Evolutionary conservation across 2,797 vertebrate genomes (phyloP), one percentile per base, ranked within the genome.

Genomic region (Epinephelus coioides): DNA sequence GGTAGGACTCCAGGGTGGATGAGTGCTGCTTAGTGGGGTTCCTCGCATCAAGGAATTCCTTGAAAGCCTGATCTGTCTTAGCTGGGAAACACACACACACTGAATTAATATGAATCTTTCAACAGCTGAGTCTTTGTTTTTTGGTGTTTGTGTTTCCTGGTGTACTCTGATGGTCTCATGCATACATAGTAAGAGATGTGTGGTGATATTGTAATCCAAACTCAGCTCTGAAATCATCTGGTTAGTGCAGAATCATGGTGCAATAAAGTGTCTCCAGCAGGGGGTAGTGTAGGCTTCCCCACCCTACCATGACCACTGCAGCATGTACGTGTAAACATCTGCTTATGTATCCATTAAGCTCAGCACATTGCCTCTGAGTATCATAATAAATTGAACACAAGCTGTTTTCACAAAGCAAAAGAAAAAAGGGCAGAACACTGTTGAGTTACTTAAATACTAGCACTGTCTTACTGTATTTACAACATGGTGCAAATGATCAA

Each of bases 11-110:
- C 91, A 99, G 91, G 1, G 98, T 99, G 82, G 97, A 98, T 0
- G 98, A 98, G 86, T 99, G 98, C 93, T 99, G 98, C 92, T 98
- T 98, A 70, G 97, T 98, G 71, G 97, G 98, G 88, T 99, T 99
- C 83, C 95, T 96, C 3, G 97, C 95, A 0, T 98, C 97, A 84
- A 99, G 94, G 85, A 99, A 99, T 53, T 97, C 95, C 92, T 97
- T 99, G 81, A 99, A 99, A 80, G 97, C 96, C 83, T 95, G 95
- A 61, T 99, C 98, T 0, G 98, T 99, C 94, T 97, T 99, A 68
- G 97, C 98, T 98, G 87, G 55, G 78, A 83, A 76, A 56, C 6
- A 30, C 11, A 73, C 13, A 79, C 23, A 57, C 8, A 30, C 27
- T 10, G 21, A 60, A 60, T 87, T 64, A 75, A 40, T 46, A 57